Evolutionary conservation across 2,888 invertebrate species (phyloP).

Genomic region (Yponomeuta sedellus): DNA sequence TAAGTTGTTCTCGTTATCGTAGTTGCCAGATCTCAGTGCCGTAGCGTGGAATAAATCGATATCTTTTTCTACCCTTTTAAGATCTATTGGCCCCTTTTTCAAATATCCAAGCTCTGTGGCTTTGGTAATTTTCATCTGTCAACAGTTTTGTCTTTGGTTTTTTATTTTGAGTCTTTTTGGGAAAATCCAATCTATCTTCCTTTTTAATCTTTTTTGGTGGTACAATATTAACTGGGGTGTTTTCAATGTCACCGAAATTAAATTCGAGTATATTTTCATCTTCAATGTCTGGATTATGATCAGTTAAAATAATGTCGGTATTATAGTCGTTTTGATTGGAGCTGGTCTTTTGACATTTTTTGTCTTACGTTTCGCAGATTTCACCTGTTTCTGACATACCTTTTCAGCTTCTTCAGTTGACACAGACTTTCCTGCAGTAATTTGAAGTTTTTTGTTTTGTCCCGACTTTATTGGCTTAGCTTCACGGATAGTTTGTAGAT

Average conservation of each 20-base stretch:
- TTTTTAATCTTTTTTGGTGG: conserved; percentile 3
- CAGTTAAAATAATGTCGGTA: conserved; percentile 1
- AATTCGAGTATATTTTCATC: conserved; percentile 1
- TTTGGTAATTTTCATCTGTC: conserved; percentile 11
- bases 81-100: not conserved
- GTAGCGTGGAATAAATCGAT: conserved; percentile 2
- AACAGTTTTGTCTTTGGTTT: conserved; percentile 8
- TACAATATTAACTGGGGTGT: not conserved
- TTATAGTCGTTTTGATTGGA: not conserved
- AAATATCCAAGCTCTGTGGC: not conserved
- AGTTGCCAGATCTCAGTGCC: not conserved
- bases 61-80: not conserved
- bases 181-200: not conserved
- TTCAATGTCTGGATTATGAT: conserved; percentile 2
- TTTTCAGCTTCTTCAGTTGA: conserved; percentile 15
- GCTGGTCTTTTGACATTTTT: not conserved
- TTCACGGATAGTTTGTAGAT: conserved; percentile 13
- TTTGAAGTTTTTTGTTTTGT: conserved; percentile 12
- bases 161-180: not conserved
- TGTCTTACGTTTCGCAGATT: conserved; percentile 7
- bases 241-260: not conserved
- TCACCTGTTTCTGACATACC: conserved; percentile 13
- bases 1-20: not conserved
- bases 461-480: conserved; percentile 9
- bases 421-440: conserved; percentile 15